Evolutionary conservation across 2,888 invertebrate species (phyloP).

Genomic region (Stenurella melanura): DNA sequence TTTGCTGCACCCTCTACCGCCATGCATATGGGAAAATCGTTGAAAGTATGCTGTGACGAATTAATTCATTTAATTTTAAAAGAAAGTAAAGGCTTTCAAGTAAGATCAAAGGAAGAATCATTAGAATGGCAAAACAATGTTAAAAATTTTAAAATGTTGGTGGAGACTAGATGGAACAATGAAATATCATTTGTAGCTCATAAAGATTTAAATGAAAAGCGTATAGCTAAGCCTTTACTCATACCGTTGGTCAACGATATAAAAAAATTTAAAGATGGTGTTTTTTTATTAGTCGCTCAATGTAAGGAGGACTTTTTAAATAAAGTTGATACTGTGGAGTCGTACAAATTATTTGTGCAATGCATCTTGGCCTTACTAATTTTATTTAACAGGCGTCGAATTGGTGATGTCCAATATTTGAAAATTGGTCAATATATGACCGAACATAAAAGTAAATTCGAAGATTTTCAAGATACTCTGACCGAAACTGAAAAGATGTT

Average conservation of each 20-base stretch:
- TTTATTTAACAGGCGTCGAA: slow-evolving; percentile 47
- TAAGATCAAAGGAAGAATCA: slow-evolving; percentile 36
- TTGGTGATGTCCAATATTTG: slow-evolving; percentile 10
- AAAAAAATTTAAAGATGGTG: no score
- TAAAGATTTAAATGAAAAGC: slow-evolving; percentile 48
- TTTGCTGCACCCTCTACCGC: slow-evolving; percentile 56
- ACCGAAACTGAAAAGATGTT: slow-evolving; percentile 48
- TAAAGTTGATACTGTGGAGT: no score
- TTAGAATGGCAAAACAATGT: slow-evolving; percentile 31
- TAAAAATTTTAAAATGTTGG: slow-evolving; percentile 43
- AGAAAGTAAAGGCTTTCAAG: slow-evolving; percentile 51
- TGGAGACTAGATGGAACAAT: slow-evolving; percentile 52
- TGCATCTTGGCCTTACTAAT: slow-evolving; percentile 3
- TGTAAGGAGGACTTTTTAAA: no score
- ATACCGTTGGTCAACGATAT: no score
- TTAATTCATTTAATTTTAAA: no score
- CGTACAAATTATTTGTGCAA: no score
- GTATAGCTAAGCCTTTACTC: no score
- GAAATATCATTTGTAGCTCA: slow-evolving; percentile 57
- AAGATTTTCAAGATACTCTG: no score
- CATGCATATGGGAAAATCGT: slow-evolving; percentile 56
- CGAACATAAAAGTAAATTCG: no score
- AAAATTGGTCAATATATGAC: background rate
- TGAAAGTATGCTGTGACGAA: slow-evolving; percentile 55
- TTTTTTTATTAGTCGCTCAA: no score